Evolutionary conservation across 2,797 vertebrate species (phyloP), one percentile per base, ranked within the genome.

Genomic region (Peromyscus attwateri): DNA sequence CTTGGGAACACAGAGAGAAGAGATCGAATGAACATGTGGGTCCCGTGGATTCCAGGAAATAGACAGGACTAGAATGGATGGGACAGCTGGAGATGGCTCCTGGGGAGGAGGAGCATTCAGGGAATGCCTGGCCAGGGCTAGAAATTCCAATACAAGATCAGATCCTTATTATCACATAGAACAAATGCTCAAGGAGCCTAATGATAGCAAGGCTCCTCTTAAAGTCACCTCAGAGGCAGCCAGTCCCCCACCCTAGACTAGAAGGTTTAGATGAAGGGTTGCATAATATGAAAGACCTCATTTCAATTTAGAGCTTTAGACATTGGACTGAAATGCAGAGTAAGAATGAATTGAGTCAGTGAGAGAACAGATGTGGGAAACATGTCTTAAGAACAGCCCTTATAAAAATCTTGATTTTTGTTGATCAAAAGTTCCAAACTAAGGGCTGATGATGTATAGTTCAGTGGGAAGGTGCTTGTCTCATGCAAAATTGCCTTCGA

Each of bases 101-200:
- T 76, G 66, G 43, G 25, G 62, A 85, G 89, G 60, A 68, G 64
- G 17, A 55, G 2, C n/a, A 23, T 49, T 34, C 94, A 79, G 37
- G 25, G 25, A 91, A 92, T 71, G 83, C 29, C 27, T 82, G 31
- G 66, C 68, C 37, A 70, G 83, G 89, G 46, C 84, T 62, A 77
- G 66, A 92, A 96, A 92, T 82, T 21, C 31, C 21, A 87, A 89
- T 12, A 55, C 16, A 66, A 95, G 68, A 60, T 66, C 71, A 96
- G 80, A 81, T 95, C n/a, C 40, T 93, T 77, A 89, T 71, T 84
- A 29, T 66, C 82, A 57, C 60, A 76, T 60, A 87, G 89, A 82
- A 68, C 40, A 87, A 89, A 96, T 57, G 16, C 40, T 88, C 66
- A 76, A 71, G 29, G 37, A 19, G 1, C n/a, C 46, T 82, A 77